Conservation (phyloP, 2,797 vertebrate species). For the Enteromius radiatus region DNA sequence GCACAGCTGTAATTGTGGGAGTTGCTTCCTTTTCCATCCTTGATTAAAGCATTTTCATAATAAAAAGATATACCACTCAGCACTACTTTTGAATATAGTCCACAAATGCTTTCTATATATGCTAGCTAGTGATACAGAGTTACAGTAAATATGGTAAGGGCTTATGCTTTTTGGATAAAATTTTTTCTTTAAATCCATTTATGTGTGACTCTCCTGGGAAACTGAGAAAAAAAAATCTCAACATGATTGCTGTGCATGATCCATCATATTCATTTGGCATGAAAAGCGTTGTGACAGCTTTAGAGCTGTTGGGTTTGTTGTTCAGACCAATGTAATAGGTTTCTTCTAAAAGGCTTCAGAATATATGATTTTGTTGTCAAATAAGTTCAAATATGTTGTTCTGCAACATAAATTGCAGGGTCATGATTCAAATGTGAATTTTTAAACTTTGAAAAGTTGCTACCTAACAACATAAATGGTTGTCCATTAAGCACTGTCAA, state of each 20-base stretch:
- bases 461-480: neutral
- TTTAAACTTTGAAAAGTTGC: neutral
- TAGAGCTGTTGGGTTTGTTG: neutral
- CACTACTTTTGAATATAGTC: constrained; percentile 6
- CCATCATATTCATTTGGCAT: neutral
- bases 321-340: neutral
- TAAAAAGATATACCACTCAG: constrained; percentile 14
- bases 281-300: neutral
- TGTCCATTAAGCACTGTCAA: neutral
- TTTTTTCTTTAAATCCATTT: neutral
- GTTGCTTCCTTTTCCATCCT: neutral
- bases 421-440: neutral
- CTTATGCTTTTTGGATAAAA: neutral
- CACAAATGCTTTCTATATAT: neutral
- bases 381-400: neutral
- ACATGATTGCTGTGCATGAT: constrained; percentile 7
- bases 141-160: neutral
- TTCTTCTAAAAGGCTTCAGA: neutral
- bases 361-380: neutral
- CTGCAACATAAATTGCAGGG: neutral
- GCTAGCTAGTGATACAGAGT: neutral
- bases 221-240: neutral
- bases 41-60: neutral
- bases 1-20: neutral
- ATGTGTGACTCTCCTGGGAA: neutral